A percentile compares a stretch with the other conserved stretches of the same genome.
Conservation (phyloP, 2,888 invertebrate species). For the Caenorhabditis afra region DNA sequence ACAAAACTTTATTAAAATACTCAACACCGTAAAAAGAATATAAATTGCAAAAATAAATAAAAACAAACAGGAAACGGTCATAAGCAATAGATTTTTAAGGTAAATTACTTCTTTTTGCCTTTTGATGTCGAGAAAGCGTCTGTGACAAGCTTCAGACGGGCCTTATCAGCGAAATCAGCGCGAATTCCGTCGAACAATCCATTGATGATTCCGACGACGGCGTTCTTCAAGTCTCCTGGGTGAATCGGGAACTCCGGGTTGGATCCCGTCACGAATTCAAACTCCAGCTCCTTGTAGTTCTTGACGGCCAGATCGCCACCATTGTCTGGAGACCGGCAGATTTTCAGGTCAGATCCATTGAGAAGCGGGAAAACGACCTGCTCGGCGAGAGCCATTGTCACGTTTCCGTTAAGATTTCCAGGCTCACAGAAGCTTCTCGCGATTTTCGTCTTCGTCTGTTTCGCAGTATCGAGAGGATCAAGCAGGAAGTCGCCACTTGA, state of each 20-base stretch:
- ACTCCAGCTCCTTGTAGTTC: slow-evolving; percentile 88
- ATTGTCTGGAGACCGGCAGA: slow-evolving; percentile 84
- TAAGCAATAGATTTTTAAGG: neutral
- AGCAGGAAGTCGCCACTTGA: slow-evolving; percentile 70
- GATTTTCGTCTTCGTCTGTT: slow-evolving; percentile 76
- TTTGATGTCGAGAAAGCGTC: slow-evolving; percentile 67
- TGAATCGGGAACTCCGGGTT: slow-evolving; percentile 84
- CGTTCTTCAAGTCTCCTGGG: slow-evolving; percentile 93
- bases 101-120: slow-evolving; percentile 61
- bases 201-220: slow-evolving; percentile 90
- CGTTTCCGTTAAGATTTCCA: slow-evolving; percentile 73
- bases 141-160: slow-evolving; percentile 60
- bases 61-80: slow-evolving; percentile 10
- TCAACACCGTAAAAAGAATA: no score
- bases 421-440: slow-evolving; percentile 79
- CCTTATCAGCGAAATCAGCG: slow-evolving; percentile 60
- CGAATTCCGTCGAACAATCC: slow-evolving; percentile 80
- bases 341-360: slow-evolving; percentile 58
- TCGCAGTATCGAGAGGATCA: slow-evolving; percentile 76
- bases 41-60: slow-evolving; percentile 4
- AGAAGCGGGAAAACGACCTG: slow-evolving; percentile 73
- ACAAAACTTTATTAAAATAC: no score
- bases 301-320: slow-evolving; percentile 88
- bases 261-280: slow-evolving; percentile 86
- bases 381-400: slow-evolving; percentile 74